Conservation (phyloP, 2,888 invertebrate genomes). For the Adelognathus sp. region DNA sequence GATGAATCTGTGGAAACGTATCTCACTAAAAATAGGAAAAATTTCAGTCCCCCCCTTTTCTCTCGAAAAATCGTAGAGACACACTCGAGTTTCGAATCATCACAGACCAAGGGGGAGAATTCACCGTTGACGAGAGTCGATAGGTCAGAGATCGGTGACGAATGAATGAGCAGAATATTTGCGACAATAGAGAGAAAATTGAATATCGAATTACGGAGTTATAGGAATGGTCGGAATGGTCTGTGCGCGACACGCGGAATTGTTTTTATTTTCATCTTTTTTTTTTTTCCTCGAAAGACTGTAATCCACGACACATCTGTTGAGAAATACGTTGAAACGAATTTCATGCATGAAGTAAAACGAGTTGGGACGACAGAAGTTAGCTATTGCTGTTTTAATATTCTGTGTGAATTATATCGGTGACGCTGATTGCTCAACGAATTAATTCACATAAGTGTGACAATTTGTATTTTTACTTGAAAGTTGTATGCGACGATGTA, state of each 20-base stretch:
- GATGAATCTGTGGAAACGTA: constrained; percentile 2
- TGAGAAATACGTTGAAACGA: neutral
- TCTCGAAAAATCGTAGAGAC: neutral
- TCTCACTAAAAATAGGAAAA: constrained; percentile 14
- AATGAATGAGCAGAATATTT: neutral
- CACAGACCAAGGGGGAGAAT: neutral
- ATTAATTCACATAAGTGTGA: too few species aligned
- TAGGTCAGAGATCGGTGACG: neutral
- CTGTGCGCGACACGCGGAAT: too few species aligned
- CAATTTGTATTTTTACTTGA: too few species aligned
- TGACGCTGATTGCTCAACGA: too few species aligned
- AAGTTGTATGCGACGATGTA: too few species aligned
- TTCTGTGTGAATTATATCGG: too few species aligned
- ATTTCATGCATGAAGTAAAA: neutral
- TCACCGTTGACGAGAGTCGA: neutral
- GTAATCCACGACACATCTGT: neutral
- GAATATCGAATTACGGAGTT: neutral
- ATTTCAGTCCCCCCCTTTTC: neutral
- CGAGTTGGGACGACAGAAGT: neutral
- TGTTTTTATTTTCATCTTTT: neutral
- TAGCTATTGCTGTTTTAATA: too few species aligned
- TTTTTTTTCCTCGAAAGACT: too few species aligned
- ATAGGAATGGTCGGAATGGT: neutral
- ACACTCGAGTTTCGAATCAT: constrained; percentile 1
- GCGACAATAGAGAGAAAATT: neutral